Evolutionary conservation across 2,888 invertebrate genomes (phyloP), one percentile per base, ranked within the genome.

Genomic region (Hecatera dysodea): DNA sequence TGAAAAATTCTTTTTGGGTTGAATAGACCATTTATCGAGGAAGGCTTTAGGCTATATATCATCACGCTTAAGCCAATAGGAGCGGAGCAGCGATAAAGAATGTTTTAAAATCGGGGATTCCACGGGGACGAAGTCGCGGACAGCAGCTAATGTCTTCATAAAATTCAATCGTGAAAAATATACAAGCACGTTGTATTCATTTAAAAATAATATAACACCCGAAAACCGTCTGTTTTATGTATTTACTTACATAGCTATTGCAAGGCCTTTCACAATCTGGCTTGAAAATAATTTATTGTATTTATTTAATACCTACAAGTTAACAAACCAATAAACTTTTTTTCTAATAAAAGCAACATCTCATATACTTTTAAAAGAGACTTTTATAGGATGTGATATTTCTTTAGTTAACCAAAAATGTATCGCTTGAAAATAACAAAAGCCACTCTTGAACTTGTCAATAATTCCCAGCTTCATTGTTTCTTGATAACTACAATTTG

Each of bases 151-250:
- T 36, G 1, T 55, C 36, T 77, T 70, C 50, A 76, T 76, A 76
- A 73, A 65, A 70, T 70, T 29, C 44, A 33, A 56, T 64, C 71
- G 56, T 64, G 46, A 70, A 75, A 63, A 75, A 77, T 60, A 48
- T 55, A 68, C 33, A 19, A 33, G 46, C 56, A 15, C 56, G 55
- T 12, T 57, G 29, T 69, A 69, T 62, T 59, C 33, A 59, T 48
- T 27, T 67, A 60, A 60, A 60, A 60, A 67, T 53, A 52, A 24
- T 57, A 33, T 46, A 44, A 62, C 72, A 46, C 46, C 46, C 46
- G 11, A 46, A 46, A 46, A 44, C 57, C 33, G 24, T 55, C 39
- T 15, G 7, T 33, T 29, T 12, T 71, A 27, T 74, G 9, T 42
- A 68, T 15, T 64, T 50, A 44, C n/a, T 17, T 29, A 33, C 6